Percentiles rank a stretch among this genome's conserved stretches.
Evolutionary conservation across 1,140 invertebrate genomes (phyloP).

Genomic region (Listronotus oregonensis): DNA sequence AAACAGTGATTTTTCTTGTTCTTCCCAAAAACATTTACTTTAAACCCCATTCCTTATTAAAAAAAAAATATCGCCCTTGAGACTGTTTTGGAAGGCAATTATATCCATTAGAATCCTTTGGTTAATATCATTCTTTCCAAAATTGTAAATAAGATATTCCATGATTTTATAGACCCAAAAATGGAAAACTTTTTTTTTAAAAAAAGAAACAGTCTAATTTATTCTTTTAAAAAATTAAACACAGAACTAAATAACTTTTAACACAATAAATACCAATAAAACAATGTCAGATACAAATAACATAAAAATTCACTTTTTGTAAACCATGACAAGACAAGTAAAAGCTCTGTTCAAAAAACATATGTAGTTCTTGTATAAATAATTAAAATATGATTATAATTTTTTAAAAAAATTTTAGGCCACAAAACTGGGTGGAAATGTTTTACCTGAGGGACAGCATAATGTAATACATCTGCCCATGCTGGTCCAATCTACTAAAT

Average conservation of each 20-base stretch:
- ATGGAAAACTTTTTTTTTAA: background rate
- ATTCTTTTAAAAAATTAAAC: too few species aligned
- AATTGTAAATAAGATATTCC: conserved; percentile 48
- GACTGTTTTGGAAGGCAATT: conserved; percentile 64
- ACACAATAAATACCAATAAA: too few species aligned
- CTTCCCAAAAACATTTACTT: conserved; percentile 68
- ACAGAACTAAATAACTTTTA: too few species aligned
- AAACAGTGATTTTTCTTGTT: background rate
- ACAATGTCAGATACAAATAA: too few species aligned
- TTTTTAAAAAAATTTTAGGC: too few species aligned
- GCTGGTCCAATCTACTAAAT: conserved; percentile 58
- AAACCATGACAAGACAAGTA: too few species aligned
- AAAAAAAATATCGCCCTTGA: conserved; percentile 61
- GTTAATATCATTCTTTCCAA: conserved; percentile 49
- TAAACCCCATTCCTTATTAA: conserved; percentile 87
- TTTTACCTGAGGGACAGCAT: conserved; percentile 62
- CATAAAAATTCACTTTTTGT: too few species aligned
- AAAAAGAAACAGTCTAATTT: too few species aligned
- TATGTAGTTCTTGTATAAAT: too few species aligned
- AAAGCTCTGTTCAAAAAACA: too few species aligned
- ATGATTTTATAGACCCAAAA: conserved; percentile 57
- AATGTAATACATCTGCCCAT: conserved; percentile 63
- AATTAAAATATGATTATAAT: too few species aligned
- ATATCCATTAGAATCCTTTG: conserved; percentile 46
- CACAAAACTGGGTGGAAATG: too few species aligned